Evolutionary conservation across 2,797 vertebrate genomes (phyloP), one percentile per base, ranked within the genome.

Genomic region (Apogon talboti): DNA sequence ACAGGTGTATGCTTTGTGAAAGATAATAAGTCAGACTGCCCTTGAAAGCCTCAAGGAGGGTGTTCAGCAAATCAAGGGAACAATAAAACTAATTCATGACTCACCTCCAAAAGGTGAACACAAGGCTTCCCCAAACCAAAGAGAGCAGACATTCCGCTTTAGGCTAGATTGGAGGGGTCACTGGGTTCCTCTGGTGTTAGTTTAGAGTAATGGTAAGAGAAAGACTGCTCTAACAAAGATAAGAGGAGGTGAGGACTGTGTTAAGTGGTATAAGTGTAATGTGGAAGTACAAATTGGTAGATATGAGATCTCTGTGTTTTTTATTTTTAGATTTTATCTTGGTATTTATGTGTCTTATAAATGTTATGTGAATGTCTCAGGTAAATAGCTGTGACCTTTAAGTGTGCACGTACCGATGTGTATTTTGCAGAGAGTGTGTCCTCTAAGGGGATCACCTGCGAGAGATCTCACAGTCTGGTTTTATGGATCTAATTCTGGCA

Each of bases 401-500:
- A 45, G 12, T 53, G 62, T 50, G 16, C 8, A 11, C 10, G 15
- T 43, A 7, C 45, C 11, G n/a, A 2, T 69, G 35, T 81, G 35
- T 47, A 6, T 51, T 44, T 43, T 35, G 1, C 1, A 18, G 11
- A 35, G 18, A 49, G 47, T 19, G 28, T 68, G 24, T 51, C 10
- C 42, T 64, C 10, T 45, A n/a, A 3, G 35, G 12, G 35, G 53
- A 61, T 74, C 56, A 63, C 64, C 48, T 63, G 50, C 50, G 18
- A 49, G 37, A 53, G 50, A 56, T 11, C 60, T 21, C 63, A 75
- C 59, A 70, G 67, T 30, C 55, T 60, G 35, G 65, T 76, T 84
- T 83, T 76, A 79, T 79, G 71, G 71, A 41, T 46, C 62, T 73
- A 70, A 82, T 82, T 79, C 18, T 24, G 71, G 69, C 4, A 2